Evolutionary conservation across 1,140 invertebrate genomes (phyloP).

Genomic region (Brachionus calyciflorus): DNA sequence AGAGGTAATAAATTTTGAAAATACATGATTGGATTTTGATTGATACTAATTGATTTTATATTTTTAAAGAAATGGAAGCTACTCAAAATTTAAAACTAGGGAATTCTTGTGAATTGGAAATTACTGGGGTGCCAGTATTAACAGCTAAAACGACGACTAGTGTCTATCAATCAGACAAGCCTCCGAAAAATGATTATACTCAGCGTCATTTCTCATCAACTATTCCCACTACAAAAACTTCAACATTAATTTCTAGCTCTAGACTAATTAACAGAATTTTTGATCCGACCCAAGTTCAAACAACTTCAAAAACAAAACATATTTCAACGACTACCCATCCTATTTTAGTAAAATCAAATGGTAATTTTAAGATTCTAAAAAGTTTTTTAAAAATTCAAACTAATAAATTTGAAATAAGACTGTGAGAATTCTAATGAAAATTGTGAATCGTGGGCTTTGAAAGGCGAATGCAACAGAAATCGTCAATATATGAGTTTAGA

Average conservation of each 20-base stretch:
- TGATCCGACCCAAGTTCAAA: too few species aligned
- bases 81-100: background rate
- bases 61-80: background rate
- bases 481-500: conserved; percentile 25
- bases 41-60: too few species aligned
- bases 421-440: conserved; percentile 11
- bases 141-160: background rate
- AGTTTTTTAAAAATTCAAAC: too few species aligned
- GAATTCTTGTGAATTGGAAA: background rate
- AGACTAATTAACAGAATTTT: too few species aligned
- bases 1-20: conserved; percentile 1
- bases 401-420: background rate
- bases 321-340: too few species aligned
- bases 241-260: too few species aligned
- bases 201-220: background rate
- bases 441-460: conserved; percentile 1
- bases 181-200: background rate
- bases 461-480: conserved; percentile 11
- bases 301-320: too few species aligned
- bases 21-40: background rate
- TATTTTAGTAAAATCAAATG: too few species aligned
- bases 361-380: too few species aligned
- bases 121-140: background rate
- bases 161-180: background rate
- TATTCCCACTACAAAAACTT: background rate